These are phyloP conservation scores for Bacillus rossius DNA, from an alignment of 1,140 invertebrate genomes.

Conservation along the genomic window DNA sequence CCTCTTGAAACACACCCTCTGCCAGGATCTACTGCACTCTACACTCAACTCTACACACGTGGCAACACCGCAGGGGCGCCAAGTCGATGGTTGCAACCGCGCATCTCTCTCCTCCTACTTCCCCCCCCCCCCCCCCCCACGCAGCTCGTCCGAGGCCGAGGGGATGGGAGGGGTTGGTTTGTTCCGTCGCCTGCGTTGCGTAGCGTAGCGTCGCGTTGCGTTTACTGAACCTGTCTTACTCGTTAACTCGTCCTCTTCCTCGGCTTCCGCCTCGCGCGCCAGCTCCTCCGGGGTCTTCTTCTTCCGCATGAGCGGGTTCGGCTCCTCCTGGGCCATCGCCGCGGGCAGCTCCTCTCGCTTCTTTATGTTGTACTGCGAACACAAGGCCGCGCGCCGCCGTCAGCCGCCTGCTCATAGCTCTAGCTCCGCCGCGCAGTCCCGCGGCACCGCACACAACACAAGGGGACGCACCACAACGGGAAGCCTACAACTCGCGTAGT, in stretches of 20 bases:
- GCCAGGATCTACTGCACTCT: too few relatives aligned
- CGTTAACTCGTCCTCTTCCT: constrained; percentile 94
- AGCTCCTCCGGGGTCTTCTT: constrained; percentile 97
- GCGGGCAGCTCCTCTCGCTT: constrained; percentile 90
- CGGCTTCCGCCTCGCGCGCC: constrained; percentile 89
- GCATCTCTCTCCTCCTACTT: not conserved
- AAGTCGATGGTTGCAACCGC: not conserved
- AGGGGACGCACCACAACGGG: too few relatives aligned
- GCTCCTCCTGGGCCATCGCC: constrained; percentile 69
- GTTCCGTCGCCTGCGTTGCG: not conserved
- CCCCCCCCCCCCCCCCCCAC: not conserved
- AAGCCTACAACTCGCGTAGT: too few relatives aligned
- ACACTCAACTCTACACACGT: too few relatives aligned
- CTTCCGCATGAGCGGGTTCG: constrained; percentile 89
- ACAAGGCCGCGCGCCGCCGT: constrained; percentile 6
- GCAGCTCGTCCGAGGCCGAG: not conserved
- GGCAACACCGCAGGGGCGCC: too few relatives aligned
- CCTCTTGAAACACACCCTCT: too few relatives aligned
- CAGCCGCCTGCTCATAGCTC: too few relatives aligned
- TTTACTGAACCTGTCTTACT: constrained; percentile 58
- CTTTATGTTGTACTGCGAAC: constrained; percentile 93
- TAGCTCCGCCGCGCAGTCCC: too few relatives aligned
- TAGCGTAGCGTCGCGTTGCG: not conserved
- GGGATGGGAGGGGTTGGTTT: not conserved
- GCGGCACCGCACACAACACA: too few relatives aligned